phyloP scores from a whole-genome alignment of 2,797 vertebrate genomes.

The Fistularia tabacaria region DNA sequence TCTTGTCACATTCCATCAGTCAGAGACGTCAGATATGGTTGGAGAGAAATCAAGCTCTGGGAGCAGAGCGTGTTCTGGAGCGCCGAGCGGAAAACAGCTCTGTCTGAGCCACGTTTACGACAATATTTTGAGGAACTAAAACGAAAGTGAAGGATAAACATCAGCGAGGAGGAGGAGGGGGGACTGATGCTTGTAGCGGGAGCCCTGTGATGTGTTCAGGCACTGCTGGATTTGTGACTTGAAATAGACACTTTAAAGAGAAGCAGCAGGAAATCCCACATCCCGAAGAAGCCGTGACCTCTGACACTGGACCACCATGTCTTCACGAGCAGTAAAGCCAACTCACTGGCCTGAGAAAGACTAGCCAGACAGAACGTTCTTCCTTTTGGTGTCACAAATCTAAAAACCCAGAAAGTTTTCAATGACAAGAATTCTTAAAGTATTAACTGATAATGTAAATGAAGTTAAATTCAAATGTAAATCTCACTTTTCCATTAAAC shows the following conservation, averaged over 20 bases:
- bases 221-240: not conserved
- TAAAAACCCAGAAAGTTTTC: no score
- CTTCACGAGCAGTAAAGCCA: no score
- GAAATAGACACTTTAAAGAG: constrained; percentile 13
- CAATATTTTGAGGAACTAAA: not conserved
- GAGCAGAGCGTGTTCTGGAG: constrained; percentile 30
- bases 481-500: no score
- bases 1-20: constrained; percentile 63
- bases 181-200: constrained; percentile 30
- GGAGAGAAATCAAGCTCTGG: constrained; percentile 46
- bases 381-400: no score
- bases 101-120: constrained; percentile 11
- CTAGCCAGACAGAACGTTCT: no score
- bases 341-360: no score
- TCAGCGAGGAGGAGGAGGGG: constrained; percentile 15
- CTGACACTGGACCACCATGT: no score
- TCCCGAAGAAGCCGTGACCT: constrained; percentile 5
- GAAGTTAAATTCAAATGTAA: no score
- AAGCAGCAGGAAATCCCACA: constrained; percentile 13
- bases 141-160: constrained; percentile 29
- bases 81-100: constrained; percentile 25
- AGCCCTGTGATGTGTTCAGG: no score
- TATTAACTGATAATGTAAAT: no score
- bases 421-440: no score
- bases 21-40: constrained; percentile 38